These are phyloP conservation scores for Cephus pulcher DNA, from an alignment of 2,888 invertebrate species.

Conservation along the genomic window DNA sequence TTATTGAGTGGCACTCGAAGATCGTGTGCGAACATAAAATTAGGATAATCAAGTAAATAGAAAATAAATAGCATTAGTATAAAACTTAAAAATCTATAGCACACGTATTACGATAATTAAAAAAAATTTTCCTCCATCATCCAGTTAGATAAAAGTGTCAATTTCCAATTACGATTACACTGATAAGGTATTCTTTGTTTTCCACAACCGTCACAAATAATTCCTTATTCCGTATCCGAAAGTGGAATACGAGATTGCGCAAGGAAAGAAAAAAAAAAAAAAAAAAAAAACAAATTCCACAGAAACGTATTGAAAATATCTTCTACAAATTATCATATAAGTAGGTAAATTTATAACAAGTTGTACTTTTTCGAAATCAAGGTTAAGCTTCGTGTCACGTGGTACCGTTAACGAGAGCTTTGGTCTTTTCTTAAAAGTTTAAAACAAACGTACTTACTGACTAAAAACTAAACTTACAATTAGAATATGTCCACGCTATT, in stretches of 20 bases:
- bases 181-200: not conserved
- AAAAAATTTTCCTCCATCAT: not conserved
- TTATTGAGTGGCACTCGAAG: not conserved
- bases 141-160: not conserved
- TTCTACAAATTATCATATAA: not conserved
- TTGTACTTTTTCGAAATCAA: not conserved
- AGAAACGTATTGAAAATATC: not conserved
- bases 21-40: constrained; percentile 3
- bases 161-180: not conserved
- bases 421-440: not conserved
- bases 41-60: not conserved
- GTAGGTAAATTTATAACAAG: not conserved
- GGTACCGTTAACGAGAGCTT: not conserved
- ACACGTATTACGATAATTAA: not conserved
- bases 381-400: not conserved
- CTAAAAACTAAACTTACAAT: not conserved
- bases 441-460: not conserved
- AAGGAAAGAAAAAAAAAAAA: not conserved
- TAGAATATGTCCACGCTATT: not conserved
- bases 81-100: constrained; percentile 20
- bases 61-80: constrained; percentile 31
- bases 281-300: not conserved
- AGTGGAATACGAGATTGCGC: not conserved
- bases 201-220: not conserved
- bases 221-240: not conserved